Percentiles rank a stretch among this genome's conserved stretches.
These are phyloP conservation scores for Drosophila suboccidentalis DNA, from an alignment of 2,888 invertebrate species.

Conservation along the genomic window DNA sequence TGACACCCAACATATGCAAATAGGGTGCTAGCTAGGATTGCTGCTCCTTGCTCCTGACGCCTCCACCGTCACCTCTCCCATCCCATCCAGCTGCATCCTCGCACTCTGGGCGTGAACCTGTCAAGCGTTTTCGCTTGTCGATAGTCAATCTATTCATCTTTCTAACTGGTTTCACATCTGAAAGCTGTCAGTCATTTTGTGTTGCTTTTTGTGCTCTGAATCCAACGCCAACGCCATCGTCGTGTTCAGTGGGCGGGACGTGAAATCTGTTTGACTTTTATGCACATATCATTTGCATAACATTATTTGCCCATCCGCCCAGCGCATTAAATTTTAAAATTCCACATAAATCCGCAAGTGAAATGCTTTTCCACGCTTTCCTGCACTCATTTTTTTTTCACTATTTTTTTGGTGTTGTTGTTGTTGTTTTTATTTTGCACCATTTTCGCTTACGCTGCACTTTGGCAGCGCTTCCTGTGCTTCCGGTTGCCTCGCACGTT, in stretches of 20 bases:
- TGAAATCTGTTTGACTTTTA: slow-evolving; percentile 75
- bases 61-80: not conserved
- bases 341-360: slow-evolving; percentile 73
- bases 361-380: slow-evolving; percentile 62
- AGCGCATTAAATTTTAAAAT: slow-evolving; percentile 71
- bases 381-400: not conserved
- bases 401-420: not conserved
- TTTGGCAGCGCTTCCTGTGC: slow-evolving; percentile 48
- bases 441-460: slow-evolving; percentile 64
- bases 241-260: slow-evolving; percentile 16
- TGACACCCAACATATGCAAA: slow-evolving; percentile 66
- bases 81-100: not conserved
- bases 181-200: slow-evolving; percentile 70
- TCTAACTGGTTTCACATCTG: slow-evolving; percentile 78
- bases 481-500: slow-evolving; percentile 34
- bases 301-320: slow-evolving; percentile 76
- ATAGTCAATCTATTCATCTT: slow-evolving; percentile 80
- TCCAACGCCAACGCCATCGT: slow-evolving; percentile 8
- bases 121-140: slow-evolving; percentile 72
- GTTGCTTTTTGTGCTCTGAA: slow-evolving; percentile 33
- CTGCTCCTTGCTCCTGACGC: slow-evolving; percentile 4
- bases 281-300: slow-evolving; percentile 84
- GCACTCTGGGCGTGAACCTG: slow-evolving; percentile 62
- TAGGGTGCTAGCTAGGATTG: slow-evolving; percentile 33
- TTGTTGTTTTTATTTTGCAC: slow-evolving; percentile 8